phyloP scores from a whole-genome alignment of 2,797 vertebrate species.

The Sebastes matsubarae region DNA sequence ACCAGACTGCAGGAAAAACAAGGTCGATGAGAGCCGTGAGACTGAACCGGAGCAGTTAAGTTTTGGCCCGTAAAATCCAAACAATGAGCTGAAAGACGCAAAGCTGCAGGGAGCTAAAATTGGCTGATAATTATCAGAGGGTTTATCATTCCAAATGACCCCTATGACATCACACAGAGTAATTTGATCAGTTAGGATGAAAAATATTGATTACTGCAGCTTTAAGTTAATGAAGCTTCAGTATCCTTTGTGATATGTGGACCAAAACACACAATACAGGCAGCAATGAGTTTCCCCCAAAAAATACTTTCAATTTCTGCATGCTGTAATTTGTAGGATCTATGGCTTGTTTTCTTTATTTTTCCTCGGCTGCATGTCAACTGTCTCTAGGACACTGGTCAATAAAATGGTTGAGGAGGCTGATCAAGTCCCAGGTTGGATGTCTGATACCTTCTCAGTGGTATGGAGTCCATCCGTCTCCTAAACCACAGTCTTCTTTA shows the following conservation, averaged over 20 bases:
- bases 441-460: constrained; percentile 37
- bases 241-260: neutral
- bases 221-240: neutral
- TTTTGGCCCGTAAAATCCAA: neutral
- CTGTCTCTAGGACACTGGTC: constrained; percentile 4
- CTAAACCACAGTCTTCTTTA: constrained; percentile 60
- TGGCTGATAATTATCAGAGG: neutral
- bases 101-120: neutral
- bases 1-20: neutral
- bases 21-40: neutral
- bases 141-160: neutral
- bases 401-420: constrained; percentile 34
- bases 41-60: too few relatives aligned
- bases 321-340: too few relatives aligned
- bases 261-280: neutral
- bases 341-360: constrained; percentile 4
- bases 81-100: neutral
- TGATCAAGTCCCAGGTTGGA: constrained; percentile 44
- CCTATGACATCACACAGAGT: neutral
- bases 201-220: neutral
- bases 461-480: constrained; percentile 52
- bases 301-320: neutral
- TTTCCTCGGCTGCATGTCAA: neutral
- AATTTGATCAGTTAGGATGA: neutral
- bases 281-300: neutral